Conservation (phyloP, 2,797 vertebrate genomes). For the Garrulus glandarius region DNA sequence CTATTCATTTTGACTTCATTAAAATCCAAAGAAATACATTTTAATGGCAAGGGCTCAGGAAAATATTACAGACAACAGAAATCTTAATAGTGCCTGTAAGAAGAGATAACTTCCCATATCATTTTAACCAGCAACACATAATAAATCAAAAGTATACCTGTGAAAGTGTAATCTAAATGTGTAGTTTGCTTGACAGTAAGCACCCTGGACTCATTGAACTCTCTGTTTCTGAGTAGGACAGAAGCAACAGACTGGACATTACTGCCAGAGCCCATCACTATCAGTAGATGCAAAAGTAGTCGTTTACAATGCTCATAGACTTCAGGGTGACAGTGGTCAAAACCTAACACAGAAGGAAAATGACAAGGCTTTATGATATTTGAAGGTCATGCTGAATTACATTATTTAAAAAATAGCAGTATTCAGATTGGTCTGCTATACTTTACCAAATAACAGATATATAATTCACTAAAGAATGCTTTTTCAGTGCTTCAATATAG, state of each 20-base stretch:
- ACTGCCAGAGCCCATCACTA: slow-evolving; percentile 90
- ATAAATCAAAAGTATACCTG: slow-evolving; percentile 78
- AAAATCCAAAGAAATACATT: background rate
- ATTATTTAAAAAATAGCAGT: background rate
- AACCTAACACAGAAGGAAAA: slow-evolving; percentile 77
- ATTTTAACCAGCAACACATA: background rate
- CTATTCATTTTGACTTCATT: background rate
- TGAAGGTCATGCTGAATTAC: background rate
- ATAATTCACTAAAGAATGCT: background rate
- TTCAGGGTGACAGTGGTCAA: slow-evolving; percentile 97
- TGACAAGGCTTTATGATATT: background rate
- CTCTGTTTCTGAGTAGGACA: slow-evolving; percentile 93
- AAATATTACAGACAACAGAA: background rate
- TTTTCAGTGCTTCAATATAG: background rate
- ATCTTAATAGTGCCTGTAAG: background rate
- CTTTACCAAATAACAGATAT: background rate
- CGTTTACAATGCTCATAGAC: slow-evolving; percentile 98
- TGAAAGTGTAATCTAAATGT: slow-evolving; percentile 89
- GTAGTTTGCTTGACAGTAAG: slow-evolving; percentile 88
- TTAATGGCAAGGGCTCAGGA: background rate
- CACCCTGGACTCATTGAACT: slow-evolving; percentile 92
- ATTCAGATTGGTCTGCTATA: background rate
- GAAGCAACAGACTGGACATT: slow-evolving; percentile 90
- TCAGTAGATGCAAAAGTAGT: slow-evolving; percentile 91
- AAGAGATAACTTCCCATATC: background rate